Evolutionary conservation across 2,888 invertebrate genomes (phyloP), one percentile per base, ranked within the genome.

Genomic region (Agonopterix heracliana): DNA sequence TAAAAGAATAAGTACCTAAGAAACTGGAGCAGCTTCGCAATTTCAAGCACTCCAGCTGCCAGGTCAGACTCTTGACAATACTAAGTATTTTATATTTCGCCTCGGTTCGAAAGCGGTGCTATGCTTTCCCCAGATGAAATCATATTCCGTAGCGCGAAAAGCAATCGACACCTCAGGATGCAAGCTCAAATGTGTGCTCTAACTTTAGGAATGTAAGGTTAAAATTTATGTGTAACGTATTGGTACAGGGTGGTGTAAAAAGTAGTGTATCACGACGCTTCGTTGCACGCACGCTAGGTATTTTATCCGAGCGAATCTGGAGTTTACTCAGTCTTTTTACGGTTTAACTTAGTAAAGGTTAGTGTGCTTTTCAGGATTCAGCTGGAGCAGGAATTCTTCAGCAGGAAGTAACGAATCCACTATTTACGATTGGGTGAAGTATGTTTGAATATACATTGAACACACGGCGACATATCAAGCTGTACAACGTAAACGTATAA

Each of bases 61-160:
- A 17, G 17, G 42, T 42, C 42, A 42, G 26, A 26, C 26, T 26
- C 26, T 7, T 26, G 26, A 26, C 5, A 26, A 26, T 26, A 26
- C 7, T 26, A 26, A 26, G 26, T 26, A 26, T 26, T 26, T 26
- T n/a, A 38, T 38, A n/a, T 9, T 38, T 38, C 9, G 38, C 38
- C 10, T n/a, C 38, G n/a, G 1, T 38, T 38, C 44, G 48, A 48
- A 43, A 44, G 48, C 45, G 43, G 45, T 49, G 46, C 65, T 64
- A 65, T 64, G 74, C 76, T 80, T 79, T 81, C 78, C 71, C 74
- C 9, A 60, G 66, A 75, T 75, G 66, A 78, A 78, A 81, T 80
- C 74, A 75, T 76, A 78, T 74, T 73, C 71, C 63, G 62, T 60
- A 63, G 63, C 62, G 62, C 71, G 72, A 69, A 74, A 80, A 74